Evolutionary conservation across 2,888 invertebrate species (phyloP).

Genomic region (Agrochola lychnidis): DNA sequence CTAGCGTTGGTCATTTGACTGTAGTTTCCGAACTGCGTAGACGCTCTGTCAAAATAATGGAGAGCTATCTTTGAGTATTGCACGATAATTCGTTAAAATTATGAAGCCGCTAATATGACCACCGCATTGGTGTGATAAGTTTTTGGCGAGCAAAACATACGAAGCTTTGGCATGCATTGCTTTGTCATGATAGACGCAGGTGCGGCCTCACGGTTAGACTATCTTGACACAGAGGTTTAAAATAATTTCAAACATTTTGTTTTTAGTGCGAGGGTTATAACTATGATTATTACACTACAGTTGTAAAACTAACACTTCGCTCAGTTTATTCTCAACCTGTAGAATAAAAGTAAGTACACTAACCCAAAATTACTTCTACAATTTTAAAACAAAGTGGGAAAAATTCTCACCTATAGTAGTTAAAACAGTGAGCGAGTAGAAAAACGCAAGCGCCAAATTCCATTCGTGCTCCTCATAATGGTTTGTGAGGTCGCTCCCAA

Average conservation of each 20-base stretch:
- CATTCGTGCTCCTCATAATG: slow-evolving; percentile 93
- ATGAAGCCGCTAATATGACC: no score
- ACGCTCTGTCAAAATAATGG: no score
- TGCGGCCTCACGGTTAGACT: neutral
- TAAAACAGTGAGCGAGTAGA: slow-evolving; percentile 98
- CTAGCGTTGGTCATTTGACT: no score
- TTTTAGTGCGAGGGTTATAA: neutral
- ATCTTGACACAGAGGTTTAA: neutral
- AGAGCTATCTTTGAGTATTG: no score
- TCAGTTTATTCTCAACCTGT: neutral
- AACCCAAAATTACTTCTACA: slow-evolving; percentile 38
- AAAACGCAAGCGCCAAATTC: slow-evolving; percentile 97
- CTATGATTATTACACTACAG: neutral
- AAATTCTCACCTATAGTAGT: slow-evolving; percentile 96
- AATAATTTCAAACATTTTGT: neutral
- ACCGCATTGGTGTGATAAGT: no score
- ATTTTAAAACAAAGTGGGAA: slow-evolving; percentile 38
- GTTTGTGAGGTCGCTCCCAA: slow-evolving; percentile 82
- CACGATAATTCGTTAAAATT: no score
- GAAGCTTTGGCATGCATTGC: no score
- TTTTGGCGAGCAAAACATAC: no score
- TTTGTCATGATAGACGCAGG: no score
- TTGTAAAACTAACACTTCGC: neutral
- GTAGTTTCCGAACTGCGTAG: no score
- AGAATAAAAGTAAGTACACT: neutral